Base-by-base conservation (phyloP, 2,797 vertebrate genomes). In the Pelobates cultripes region DNA sequence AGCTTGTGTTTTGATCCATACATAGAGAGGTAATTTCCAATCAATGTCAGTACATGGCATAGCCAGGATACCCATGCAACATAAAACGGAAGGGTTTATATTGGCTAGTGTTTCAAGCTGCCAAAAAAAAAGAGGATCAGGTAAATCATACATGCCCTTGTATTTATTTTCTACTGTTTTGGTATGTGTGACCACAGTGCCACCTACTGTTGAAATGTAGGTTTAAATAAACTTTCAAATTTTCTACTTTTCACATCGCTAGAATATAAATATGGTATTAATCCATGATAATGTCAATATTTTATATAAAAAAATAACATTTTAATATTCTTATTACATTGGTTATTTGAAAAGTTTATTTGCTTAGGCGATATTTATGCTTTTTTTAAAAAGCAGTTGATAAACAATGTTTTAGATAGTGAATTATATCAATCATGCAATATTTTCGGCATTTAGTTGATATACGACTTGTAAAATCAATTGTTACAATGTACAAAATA, bases 131-230 rank as follows among this genome's bases (percentile, higher is more conserved):
- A 69, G 17, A 63, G 57, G 57, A 14, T 61, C 4, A n/a, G 28
- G 17, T 43, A 44, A 44, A 71, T 53, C 4, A 10, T 12, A 53
- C 10, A 71, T 53, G 3, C 45, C 14, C 9, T 3, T 70, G 43
- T 70, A 14, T 17, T 70, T 70, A 6, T n/a, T 14, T 70, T 17
- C 43, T 53, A 53, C 45, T 17, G 70, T 10, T 14, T 41, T 7
- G 80, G 5, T 55, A 40, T 10, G 86, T 84, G 86, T 84, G 78
- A 77, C 91, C 88, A 87, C 87, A 92, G 90, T 88, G 86, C 93
- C 91, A 90, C 87, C 93, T 77, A 60, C 90, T 89, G 91, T 90
- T 15, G 0, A 45, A 71, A 73, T 0, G 13, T 28, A 41, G 55
- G 69, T 13, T 53, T 12, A 78, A 77, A n/a, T 61, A 7, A 14